A percentile compares a stretch with the other conserved stretches of the same genome.
These are phyloP conservation scores for Drosophila gaucha DNA, from an alignment of 2,888 invertebrate species.

Conservation along the genomic window DNA sequence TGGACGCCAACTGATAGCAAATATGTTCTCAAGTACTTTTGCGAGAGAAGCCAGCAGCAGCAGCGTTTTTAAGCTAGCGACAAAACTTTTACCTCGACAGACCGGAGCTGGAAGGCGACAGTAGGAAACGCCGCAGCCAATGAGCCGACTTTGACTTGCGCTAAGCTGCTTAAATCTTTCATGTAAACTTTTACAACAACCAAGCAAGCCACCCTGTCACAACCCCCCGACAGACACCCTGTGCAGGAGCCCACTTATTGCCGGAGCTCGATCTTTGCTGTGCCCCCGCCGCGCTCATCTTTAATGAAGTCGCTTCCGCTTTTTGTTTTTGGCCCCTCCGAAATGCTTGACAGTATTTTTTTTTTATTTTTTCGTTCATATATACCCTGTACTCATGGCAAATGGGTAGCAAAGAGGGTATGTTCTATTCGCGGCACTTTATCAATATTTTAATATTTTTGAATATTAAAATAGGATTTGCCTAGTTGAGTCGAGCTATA, in stretches of 20 bases:
- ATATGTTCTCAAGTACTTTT: conserved; percentile 79
- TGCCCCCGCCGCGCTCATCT: conserved; percentile 36
- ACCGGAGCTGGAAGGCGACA: conserved; percentile 11
- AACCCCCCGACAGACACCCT: too few species aligned
- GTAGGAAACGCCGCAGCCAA: conserved; percentile 34
- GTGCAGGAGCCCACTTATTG: conserved; percentile 24
- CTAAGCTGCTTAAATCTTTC: conserved; percentile 79
- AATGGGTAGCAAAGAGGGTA: background rate
- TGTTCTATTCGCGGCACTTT: background rate
- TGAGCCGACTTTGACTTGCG: conserved; percentile 64
- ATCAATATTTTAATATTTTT: too few species aligned
- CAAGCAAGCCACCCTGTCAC: conserved; percentile 1
- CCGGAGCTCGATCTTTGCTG: conserved; percentile 59
- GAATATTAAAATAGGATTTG: too few species aligned
- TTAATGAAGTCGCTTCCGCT: conserved; percentile 71
- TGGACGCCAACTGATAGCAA: conserved; percentile 80
- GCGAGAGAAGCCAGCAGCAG: conserved; percentile 5
- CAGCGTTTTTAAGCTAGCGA: conserved; percentile 76
- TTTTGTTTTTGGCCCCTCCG: conserved; percentile 18
- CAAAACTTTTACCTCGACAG: conserved; percentile 68
- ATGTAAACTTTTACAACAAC: conserved; percentile 71
- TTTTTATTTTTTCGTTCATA: background rate
- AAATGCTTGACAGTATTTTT: conserved; percentile 30
- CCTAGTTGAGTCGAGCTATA: too few species aligned
- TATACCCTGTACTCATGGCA: background rate